A percentile compares a stretch with the other conserved stretches of the same genome.
These are phyloP conservation scores for Coleophora flavipennella DNA, from an alignment of 2,888 invertebrate species.

Conservation along the genomic window DNA sequence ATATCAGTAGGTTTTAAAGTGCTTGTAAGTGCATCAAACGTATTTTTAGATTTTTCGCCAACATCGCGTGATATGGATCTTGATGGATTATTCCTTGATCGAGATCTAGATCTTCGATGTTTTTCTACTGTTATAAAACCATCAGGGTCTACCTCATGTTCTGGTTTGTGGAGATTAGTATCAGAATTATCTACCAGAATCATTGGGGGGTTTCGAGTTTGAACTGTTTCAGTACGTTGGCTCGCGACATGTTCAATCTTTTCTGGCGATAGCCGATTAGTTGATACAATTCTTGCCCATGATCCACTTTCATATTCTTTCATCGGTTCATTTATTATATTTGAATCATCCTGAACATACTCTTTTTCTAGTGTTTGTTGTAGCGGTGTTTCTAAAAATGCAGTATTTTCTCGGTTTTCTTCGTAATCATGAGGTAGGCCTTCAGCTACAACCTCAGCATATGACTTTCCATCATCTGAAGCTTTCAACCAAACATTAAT, in stretches of 20 bases:
- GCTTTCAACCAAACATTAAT: slow-evolving; percentile 66
- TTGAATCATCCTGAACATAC: slow-evolving; percentile 11
- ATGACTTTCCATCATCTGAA: slow-evolving; percentile 76
- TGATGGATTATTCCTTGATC: slow-evolving; percentile 60
- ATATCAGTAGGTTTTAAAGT: slow-evolving; percentile 32
- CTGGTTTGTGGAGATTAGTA: slow-evolving; percentile 29
- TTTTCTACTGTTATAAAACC: slow-evolving; percentile 65
- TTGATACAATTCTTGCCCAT: slow-evolving; percentile 59
- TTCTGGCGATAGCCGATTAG: slow-evolving; percentile 45
- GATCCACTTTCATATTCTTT: slow-evolving; percentile 23
- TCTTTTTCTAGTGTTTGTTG: slow-evolving; percentile 1
- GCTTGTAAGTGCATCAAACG: slow-evolving; percentile 42
- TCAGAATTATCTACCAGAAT: slow-evolving; percentile 53
- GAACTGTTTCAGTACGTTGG: slow-evolving; percentile 18
- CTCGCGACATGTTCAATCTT: slow-evolving; percentile 21
- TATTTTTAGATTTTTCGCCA: slow-evolving; percentile 48
- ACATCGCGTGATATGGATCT: slow-evolving; percentile 28
- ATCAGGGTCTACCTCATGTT: slow-evolving; percentile 45
- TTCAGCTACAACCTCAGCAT: slow-evolving; percentile 78
- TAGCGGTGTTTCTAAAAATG: slow-evolving; percentile 12
- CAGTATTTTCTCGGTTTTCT: slow-evolving; percentile 11
- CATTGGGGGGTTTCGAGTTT: slow-evolving; percentile 32
- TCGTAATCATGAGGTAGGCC: slow-evolving; percentile 25
- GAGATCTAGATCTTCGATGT: slow-evolving; percentile 65
- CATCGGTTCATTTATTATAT: slow-evolving; percentile 10